A percentile compares a stretch with the other conserved stretches of the same genome.
Conservation (phyloP, 1,140 invertebrate species). For the Oncopeltus fasciatus region DNA sequence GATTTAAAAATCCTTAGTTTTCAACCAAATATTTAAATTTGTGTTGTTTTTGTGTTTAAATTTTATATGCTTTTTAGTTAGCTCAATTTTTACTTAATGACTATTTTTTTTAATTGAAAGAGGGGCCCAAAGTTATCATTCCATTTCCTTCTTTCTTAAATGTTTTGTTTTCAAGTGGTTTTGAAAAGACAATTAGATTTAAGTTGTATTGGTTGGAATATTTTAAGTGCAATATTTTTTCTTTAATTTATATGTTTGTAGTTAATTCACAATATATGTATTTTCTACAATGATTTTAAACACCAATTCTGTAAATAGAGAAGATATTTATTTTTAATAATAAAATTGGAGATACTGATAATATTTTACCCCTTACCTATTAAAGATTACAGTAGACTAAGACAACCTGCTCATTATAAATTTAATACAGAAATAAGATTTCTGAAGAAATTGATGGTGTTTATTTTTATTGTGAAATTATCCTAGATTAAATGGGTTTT, state of each 20-base stretch:
- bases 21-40: not conserved
- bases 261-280: no score
- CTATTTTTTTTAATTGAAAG: not conserved
- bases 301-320: not conserved
- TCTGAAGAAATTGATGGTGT: no score
- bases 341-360: not conserved
- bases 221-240: not conserved
- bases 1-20: not conserved
- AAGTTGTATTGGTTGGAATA: not conserved
- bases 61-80: not conserved
- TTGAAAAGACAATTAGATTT: not conserved
- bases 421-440: no score
- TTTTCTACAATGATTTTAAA: not conserved
- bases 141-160: not conserved
- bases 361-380: no score
- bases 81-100: not conserved
- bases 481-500: no score
- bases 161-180: not conserved
- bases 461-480: no score
- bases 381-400: no score
- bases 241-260: not conserved
- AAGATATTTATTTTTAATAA: slow-evolving; percentile 1
- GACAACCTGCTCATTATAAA: no score
- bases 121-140: not conserved
- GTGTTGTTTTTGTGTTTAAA: not conserved